Conservation (phyloP, 2,113 vertebrate genomes). For the Mola mola region DNA sequence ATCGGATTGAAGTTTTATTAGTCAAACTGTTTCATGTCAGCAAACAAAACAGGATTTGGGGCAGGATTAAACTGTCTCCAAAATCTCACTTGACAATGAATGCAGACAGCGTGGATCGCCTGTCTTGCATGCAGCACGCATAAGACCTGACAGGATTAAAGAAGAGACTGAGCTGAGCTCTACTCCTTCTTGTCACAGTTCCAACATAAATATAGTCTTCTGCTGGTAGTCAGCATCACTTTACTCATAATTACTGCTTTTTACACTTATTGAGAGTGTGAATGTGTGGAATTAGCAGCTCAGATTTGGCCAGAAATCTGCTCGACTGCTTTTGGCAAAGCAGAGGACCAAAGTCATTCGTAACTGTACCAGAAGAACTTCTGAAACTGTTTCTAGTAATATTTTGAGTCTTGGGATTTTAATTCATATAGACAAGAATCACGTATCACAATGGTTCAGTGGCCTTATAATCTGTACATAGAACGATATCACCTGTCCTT, state of each 20-base stretch:
- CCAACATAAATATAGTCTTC: conserved; percentile 28
- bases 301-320: no score
- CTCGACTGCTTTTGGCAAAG: no score
- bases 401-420: no score
- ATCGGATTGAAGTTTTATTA: conserved; percentile 60
- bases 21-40: conserved; percentile 70
- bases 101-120: conserved; percentile 62
- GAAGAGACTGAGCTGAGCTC: conserved; percentile 55
- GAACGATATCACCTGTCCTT: no score
- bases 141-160: conserved; percentile 71
- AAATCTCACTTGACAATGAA: conserved; percentile 69
- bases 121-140: conserved; percentile 55
- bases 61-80: conserved; percentile 73
- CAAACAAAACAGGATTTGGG: conserved; percentile 75
- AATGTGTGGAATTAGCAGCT: no score
- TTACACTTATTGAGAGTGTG: no score
- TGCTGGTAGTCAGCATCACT: conserved; percentile 1
- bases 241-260: conserved; percentile 17
- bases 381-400: no score
- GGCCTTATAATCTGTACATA: no score
- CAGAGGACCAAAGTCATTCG: no score
- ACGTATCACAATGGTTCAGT: no score
- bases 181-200: conserved; percentile 39
- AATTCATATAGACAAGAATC: no score
- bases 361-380: no score